Base-by-base conservation (phyloP, 2,888 invertebrate genomes). In the Hyposoter dolosus region DNA sequence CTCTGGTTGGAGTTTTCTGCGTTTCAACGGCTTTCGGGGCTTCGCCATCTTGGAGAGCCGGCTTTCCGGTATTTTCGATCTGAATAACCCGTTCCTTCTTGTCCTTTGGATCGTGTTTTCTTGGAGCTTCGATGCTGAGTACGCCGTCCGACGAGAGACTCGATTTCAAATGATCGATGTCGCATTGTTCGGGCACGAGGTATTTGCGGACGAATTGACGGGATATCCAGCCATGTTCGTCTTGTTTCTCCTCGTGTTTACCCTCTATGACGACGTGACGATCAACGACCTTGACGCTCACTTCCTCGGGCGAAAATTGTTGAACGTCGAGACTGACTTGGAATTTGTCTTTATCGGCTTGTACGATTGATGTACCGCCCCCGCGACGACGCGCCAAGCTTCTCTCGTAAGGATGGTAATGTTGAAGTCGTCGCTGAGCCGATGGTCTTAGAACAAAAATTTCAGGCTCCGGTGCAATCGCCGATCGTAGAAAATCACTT, bases 71-170 rank as follows among this genome's bases (percentile, higher is more conserved):
- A 32, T 90, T 90, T 47, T 92, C 90, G 76, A 93, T 92, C 68
- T 88, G 89, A 35, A 93, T 90, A 10, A 90, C 43, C n/a, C 90
- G 90, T 71, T 92, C 93, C 6, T 88, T 86, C 66, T 89, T 91
- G n/a, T 88, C 87, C 65, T 77, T 71, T 1, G 90, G 83, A 23
- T 93, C 92, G 1, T 92, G 93, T 85, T 95, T 95, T 91, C 97
- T 96, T 0, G 97, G 97, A 0, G 97, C 97, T 1, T 96, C 96
- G 68, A 98, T 96, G 3, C 97, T 97, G 81, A 98, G 94, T 50
- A 98, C 96, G 10, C 98, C 98, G 92, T 98, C 98, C 0, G 97
- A 97, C 0, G 98, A 98, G 43, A 98, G 94, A 0, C 96, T 96
- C 81, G 98, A 98, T 76, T 96, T 95, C 1, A 98, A 95, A 87